Percentiles rank a stretch among this genome's conserved stretches.
phyloP scores from a whole-genome alignment of 2,113 vertebrate species.

The Corythaixoides concolor region DNA sequence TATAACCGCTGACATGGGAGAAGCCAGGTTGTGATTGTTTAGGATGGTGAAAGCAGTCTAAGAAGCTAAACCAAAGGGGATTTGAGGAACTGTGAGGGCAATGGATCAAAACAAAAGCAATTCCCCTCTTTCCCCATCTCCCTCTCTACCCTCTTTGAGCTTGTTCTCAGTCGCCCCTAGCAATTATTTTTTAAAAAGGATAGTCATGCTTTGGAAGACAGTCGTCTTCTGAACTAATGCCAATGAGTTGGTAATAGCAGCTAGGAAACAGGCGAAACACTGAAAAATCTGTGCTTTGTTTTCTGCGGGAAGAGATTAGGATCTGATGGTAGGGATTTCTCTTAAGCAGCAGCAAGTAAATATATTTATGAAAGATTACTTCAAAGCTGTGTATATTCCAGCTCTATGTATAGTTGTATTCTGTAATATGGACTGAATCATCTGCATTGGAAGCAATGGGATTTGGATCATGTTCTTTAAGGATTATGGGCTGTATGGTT shows the following conservation, averaged over 20 bases:
- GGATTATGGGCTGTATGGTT: not conserved
- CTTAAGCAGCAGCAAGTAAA: not conserved
- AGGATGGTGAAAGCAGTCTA: not conserved
- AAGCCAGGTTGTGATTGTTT: not conserved
- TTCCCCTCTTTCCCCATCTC: conserved; percentile 13
- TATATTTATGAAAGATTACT: not conserved
- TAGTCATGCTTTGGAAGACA: not conserved
- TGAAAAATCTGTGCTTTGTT: conserved; percentile 40
- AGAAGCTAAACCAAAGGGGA: conserved; percentile 21
- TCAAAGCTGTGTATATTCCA: not conserved
- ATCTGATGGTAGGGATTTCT: conserved; percentile 21
- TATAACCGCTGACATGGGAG: not conserved
- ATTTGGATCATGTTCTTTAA: not conserved
- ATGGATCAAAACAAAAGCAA: conserved; percentile 36
- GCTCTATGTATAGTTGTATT: not conserved
- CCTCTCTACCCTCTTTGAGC: not conserved
- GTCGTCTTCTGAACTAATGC: conserved; percentile 35
- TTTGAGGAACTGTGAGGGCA: not conserved
- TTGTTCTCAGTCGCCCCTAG: not conserved
- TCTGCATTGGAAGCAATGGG: not conserved
- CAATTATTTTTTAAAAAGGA: conserved; percentile 30
- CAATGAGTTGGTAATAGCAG: conserved; percentile 24
- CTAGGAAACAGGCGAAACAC: not conserved
- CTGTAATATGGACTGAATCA: not conserved
- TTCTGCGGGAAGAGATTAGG: not conserved